A percentile compares a stretch with the other conserved stretches of the same genome.
Conservation (phyloP, 2,888 invertebrate species). For the Polydrusus pterygomalis region DNA sequence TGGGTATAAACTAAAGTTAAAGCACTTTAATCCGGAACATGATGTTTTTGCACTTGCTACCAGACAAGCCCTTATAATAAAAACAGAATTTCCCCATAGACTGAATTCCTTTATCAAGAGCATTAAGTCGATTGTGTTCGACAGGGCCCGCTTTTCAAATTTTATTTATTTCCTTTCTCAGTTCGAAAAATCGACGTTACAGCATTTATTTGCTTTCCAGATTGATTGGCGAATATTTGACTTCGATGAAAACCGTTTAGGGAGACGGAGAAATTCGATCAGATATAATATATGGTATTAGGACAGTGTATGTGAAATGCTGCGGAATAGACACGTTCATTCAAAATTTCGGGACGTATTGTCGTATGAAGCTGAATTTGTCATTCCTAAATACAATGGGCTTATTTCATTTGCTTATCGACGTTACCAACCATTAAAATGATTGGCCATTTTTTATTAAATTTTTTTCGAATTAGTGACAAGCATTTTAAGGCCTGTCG, state of each 20-base stretch:
- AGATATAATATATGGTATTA: constrained; percentile 21
- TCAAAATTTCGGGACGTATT: background rate
- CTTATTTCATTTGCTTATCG: too few relatives aligned
- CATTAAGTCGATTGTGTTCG: constrained; percentile 22
- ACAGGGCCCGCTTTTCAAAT: constrained; percentile 33
- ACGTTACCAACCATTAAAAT: too few relatives aligned
- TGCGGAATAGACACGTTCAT: background rate
- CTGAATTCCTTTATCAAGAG: constrained; percentile 5
- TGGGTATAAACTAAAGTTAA: too few relatives aligned
- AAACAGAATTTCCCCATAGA: constrained; percentile 2
- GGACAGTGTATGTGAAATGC: constrained; percentile 9
- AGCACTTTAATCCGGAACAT: background rate
- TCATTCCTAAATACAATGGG: background rate
- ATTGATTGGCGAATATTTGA: constrained; percentile 56
- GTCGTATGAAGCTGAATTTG: background rate
- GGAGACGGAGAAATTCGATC: constrained; percentile 40
- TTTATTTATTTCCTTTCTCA: constrained; percentile 24
- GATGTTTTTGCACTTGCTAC: background rate
- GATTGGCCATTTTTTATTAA: too few relatives aligned
- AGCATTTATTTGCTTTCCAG: constrained; percentile 51
- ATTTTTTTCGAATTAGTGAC: too few relatives aligned
- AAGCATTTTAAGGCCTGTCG: too few relatives aligned
- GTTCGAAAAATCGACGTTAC: constrained; percentile 15
- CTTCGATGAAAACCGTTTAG: constrained; percentile 48
- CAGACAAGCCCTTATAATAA: background rate